Evolutionary conservation across 2,888 invertebrate genomes (phyloP), one percentile per base, ranked within the genome.

Genomic region (Cryptocheilus praepositus): DNA sequence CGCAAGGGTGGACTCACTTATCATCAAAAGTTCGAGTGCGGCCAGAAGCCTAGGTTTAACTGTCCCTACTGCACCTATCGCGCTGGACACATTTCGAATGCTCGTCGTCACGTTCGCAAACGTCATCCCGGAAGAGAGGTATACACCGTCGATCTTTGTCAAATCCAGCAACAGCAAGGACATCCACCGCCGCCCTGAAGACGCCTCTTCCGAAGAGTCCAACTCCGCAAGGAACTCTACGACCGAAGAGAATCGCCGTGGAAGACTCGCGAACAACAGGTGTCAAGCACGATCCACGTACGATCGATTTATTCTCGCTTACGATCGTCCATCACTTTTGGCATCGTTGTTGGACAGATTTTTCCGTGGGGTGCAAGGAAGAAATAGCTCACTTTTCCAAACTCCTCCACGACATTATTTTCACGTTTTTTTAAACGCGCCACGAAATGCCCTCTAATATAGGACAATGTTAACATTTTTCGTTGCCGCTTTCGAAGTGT

Each of bases 61-160:
- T 87, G 87, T 66, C 84, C 85, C 0, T 79, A 83, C 57, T 87
- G 87, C 61, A 64, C 61, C 7, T 84, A 86, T 64, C 70, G 81
- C 5, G 77, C 82, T 2, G 75, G 73, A 16, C 84, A 85, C 45
- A 82, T 83, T 21, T 83, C 83, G 13, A 82, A 85, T 60, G 73
- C 85, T 0, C 81, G 82, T 0, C 74, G 79, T 22, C 84, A 87
- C 62, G 79, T 86, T 3, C 69, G 80, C 3, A 82, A 79, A 28
- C 74, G 76, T 18, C 84, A 84, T 71, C 78, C 82, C 0, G 83
- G 70, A 46, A 64, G 57, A 15, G 68, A 82, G 8, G 75, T 84
- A 21, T 78, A 78, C 46, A 74, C 77, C 51, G 58, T 84, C 21
- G 83, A 83, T 21, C 63, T 80, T 0, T 59, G 70, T 44, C 64